Evolutionary conservation across 2,113 vertebrate species (phyloP).

Genomic region (Proteles cristata): DNA sequence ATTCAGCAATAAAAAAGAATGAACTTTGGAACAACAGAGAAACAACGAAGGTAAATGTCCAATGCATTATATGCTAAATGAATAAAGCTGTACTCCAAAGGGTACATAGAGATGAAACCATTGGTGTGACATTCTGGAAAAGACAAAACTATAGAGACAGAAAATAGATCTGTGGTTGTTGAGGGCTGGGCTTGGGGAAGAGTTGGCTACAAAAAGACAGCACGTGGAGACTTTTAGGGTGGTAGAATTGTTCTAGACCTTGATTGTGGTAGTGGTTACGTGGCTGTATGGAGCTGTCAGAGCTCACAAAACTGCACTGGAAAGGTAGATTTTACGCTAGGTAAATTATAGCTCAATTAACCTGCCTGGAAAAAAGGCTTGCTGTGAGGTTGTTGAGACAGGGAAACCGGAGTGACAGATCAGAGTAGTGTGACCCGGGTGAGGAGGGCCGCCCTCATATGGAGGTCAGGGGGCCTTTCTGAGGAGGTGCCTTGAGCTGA

Average conservation of each 20-base stretch:
- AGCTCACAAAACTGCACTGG: not conserved
- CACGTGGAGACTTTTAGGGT: not conserved
- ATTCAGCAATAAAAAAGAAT: conserved; percentile 19
- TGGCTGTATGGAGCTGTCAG: not conserved
- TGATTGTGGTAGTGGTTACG: not conserved
- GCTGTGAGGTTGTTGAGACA: not conserved
- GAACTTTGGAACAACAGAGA: not conserved
- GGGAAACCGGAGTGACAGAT: not conserved
- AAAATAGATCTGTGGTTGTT: not conserved
- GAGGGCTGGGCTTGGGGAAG: not conserved
- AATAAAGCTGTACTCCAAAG: not conserved
- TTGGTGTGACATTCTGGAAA: not conserved
- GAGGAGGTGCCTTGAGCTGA: not conserved
- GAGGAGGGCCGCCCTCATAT: not conserved
- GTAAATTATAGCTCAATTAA: not conserved
- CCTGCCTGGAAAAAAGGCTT: not conserved
- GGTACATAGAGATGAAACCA: not conserved
- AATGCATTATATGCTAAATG: not conserved
- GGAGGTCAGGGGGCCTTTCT: not conserved
- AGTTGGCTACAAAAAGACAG: not conserved
- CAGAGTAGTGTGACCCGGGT: fast-evolving
- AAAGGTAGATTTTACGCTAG: not conserved
- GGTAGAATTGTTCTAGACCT: not conserved
- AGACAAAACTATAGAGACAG: not conserved
- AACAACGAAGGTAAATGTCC: not conserved